These are phyloP conservation scores for Apeira syringaria DNA, from an alignment of 2,888 invertebrate species.

Conservation along the genomic window DNA sequence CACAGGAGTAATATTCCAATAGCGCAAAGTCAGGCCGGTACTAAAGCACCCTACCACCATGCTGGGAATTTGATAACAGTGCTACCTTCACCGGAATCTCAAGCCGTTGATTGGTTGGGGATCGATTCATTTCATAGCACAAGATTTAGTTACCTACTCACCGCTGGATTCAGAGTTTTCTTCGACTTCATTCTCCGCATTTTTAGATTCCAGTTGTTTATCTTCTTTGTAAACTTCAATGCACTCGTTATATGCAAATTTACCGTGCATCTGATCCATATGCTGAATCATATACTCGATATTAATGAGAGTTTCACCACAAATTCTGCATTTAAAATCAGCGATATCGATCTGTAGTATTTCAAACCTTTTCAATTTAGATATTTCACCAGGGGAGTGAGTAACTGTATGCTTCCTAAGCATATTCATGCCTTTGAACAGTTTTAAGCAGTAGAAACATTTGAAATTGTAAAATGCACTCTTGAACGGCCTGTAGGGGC, in stretches of 20 bases:
- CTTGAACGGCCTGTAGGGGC: slow-evolving; percentile 68
- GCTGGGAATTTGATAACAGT: too few species aligned
- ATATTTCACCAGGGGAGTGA: slow-evolving; percentile 53
- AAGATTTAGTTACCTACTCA: too few species aligned
- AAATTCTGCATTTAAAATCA: slow-evolving; percentile 59
- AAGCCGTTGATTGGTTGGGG: too few species aligned
- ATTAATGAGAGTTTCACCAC: slow-evolving; percentile 53
- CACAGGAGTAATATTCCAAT: too few species aligned
- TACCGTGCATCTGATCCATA: slow-evolving; percentile 53
- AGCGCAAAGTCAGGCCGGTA: too few species aligned
- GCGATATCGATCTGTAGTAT: slow-evolving; percentile 63
- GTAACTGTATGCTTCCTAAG: slow-evolving; percentile 50
- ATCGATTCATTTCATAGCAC: too few species aligned
- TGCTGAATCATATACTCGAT: slow-evolving; percentile 56
- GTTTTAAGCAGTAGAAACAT: slow-evolving; percentile 66
- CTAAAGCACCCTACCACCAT: too few species aligned
- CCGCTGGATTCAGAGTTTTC: too few species aligned
- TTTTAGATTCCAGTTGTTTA: too few species aligned
- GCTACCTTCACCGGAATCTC: too few species aligned
- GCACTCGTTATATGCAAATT: slow-evolving; percentile 63
- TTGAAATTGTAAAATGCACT: slow-evolving; percentile 61
- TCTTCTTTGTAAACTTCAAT: slow-evolving; percentile 62
- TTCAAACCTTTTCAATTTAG: slow-evolving; percentile 60
- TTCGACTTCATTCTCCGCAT: too few species aligned
- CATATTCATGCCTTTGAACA: slow-evolving; percentile 61